A percentile compares a stretch with the other conserved stretches of the same genome.
phyloP scores from a whole-genome alignment of 2,113 vertebrate species.

The Sminthopsis crassicaudata region DNA sequence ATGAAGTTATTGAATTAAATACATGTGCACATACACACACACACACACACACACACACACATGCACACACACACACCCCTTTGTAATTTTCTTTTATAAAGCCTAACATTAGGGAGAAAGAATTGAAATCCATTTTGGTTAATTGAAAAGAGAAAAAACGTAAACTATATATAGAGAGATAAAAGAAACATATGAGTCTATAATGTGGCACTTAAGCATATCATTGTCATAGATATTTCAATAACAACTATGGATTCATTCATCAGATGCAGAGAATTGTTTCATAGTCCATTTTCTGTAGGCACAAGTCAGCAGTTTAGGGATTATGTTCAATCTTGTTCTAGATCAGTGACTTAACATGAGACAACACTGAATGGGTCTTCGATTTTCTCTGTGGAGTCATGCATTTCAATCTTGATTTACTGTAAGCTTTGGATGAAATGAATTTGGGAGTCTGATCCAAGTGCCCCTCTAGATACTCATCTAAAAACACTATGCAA shows the following conservation, averaged over 20 bases:
- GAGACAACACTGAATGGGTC: not conserved
- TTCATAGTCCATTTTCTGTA: constrained; percentile 3
- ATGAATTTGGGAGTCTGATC: not conserved
- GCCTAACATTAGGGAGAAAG: constrained; percentile 1
- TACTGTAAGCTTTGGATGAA: not conserved
- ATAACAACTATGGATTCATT: not conserved
- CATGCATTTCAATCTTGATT: not conserved
- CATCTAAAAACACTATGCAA: not conserved
- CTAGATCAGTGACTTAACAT: constrained; percentile 3
- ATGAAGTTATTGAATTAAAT: not conserved
- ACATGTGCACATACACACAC: not conserved
- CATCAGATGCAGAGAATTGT: not conserved
- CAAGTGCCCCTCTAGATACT: not conserved
- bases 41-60: not conserved
- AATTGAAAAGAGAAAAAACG: constrained; percentile 11
- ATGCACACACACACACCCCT: not conserved
- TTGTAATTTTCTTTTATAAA: constrained; percentile 8
- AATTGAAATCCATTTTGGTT: not conserved
- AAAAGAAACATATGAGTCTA: not conserved
- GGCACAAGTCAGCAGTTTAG: not conserved
- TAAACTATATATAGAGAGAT: not conserved
- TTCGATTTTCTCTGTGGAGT: constrained; percentile 26
- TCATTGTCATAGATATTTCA: not conserved
- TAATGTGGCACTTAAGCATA: not conserved
- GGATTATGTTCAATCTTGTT: constrained; percentile 11